Evolutionary conservation across 2,113 vertebrate species (phyloP), one percentile per base, ranked within the genome.

Genomic region (Leptocoma aspasia): DNA sequence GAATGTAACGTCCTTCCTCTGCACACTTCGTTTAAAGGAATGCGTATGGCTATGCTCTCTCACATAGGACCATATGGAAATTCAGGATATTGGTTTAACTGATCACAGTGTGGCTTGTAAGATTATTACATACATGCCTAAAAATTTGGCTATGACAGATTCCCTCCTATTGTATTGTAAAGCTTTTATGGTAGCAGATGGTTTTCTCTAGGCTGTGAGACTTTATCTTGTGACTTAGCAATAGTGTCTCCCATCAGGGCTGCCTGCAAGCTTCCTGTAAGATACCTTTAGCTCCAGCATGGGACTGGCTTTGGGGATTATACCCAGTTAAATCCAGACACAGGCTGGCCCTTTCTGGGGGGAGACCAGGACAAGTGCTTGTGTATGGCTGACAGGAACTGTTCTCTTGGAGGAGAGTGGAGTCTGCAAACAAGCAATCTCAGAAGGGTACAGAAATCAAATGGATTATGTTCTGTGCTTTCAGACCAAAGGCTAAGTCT

Each of bases 401-500:
- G 9, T 59, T 26, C 26, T 84, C 61, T 92, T 41, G 31, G 56
- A 66, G 53, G 57, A 83, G 37, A 56, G 22, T 47, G 26, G 70
- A 42, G 10, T 77, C 54, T 92, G 66, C 22, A 54, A 75, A 68
- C 18, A 10, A 47, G 28, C 22, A 11, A 7, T 85, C 65, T 91
- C 13, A 1, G 24, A 82, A 91, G 45, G 53, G n/a, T 90, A 27
- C 65, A 61, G 31, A 90, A 86, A 71, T 93, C 56, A 91, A 84
- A 86, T 2, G 5, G 20, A 69, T 85, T 96, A 13, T 97, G 66
- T 95, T 96, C 90, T 97, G 86, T 96, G 71, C 94, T 97, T 97
- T 96, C 94, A 97, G 97, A 97, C 95, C 92, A 94, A 97, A 97
- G 98, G 93, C 93, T 97, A 96, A 91, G 75, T 97, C 98, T 97